Percentiles rank a stretch among this genome's conserved stretches.
Conservation (phyloP, 2,888 invertebrate species). For the Agyllia agylla region DNA sequence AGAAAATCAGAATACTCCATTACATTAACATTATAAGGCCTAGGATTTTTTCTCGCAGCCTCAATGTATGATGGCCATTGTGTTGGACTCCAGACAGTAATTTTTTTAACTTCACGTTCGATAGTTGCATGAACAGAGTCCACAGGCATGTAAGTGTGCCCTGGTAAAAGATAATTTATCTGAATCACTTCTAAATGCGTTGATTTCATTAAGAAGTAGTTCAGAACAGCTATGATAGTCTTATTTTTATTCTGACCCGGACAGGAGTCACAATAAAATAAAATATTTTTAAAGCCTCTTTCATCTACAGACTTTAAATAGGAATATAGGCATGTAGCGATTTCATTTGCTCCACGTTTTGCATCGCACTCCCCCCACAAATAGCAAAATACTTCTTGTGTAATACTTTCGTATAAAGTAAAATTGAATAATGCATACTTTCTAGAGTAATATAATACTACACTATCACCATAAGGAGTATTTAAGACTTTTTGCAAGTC, state of each 20-base stretch:
- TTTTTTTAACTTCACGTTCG: slow-evolving; percentile 44
- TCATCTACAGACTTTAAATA: slow-evolving; percentile 24
- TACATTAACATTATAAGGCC: slow-evolving; percentile 32
- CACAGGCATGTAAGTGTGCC: slow-evolving; percentile 29
- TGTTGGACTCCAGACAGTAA: slow-evolving; percentile 46
- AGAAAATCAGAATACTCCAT: slow-evolving; percentile 45
- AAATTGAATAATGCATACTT: slow-evolving; percentile 32
- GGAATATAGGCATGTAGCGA: slow-evolving; percentile 14
- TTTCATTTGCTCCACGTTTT: slow-evolving; percentile 42
- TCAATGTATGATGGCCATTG: slow-evolving; percentile 44
- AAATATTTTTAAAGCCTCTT: background rate
- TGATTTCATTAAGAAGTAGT: background rate
- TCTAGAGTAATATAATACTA: slow-evolving; percentile 26
- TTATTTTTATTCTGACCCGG: slow-evolving; percentile 80
- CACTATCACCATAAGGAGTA: slow-evolving; percentile 46
- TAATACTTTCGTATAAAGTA: slow-evolving; percentile 39
- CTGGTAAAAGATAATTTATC: slow-evolving; percentile 24
- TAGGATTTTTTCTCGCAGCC: slow-evolving; percentile 32
- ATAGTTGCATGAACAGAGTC: slow-evolving; percentile 76
- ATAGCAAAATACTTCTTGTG: slow-evolving; percentile 22
- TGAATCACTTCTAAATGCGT: background rate
- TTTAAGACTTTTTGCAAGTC: slow-evolving; percentile 63
- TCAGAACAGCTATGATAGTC: slow-evolving; percentile 68
- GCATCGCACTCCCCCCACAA: slow-evolving; percentile 39
- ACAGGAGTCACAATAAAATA: slow-evolving; percentile 58